Evolutionary conservation across 92 coral and sea anemone genomes (phyloP).

Genomic region (Meandrina meandrites): DNA sequence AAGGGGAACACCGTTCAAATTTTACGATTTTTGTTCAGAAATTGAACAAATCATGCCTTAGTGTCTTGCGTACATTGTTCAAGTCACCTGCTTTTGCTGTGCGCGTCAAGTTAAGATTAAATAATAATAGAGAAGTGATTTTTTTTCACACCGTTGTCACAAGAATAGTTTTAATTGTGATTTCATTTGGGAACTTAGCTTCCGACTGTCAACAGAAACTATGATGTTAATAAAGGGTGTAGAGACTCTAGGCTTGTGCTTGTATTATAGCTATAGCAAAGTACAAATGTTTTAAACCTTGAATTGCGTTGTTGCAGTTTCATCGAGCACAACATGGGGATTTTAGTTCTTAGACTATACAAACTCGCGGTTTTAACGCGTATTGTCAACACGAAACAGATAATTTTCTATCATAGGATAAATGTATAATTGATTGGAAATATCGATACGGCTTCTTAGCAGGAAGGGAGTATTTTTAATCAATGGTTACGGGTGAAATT

Average conservation of each 20-base stretch:
- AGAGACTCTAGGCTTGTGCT: slow-evolving; percentile 37
- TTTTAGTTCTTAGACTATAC: neutral
- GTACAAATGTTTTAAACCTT: slow-evolving; percentile 35
- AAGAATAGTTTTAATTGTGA: slow-evolving; percentile 68
- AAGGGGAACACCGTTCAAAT: neutral
- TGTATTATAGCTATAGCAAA: slow-evolving; percentile 15
- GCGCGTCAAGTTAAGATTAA: slow-evolving; percentile 63
- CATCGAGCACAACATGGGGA: neutral
- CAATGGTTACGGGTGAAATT: slow-evolving; percentile 40
- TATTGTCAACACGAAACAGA: slow-evolving; percentile 2
- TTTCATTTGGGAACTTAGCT: slow-evolving; percentile 59
- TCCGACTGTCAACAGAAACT: slow-evolving; percentile 58
- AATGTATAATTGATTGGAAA: slow-evolving; percentile 34
- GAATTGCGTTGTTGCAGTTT: slow-evolving; percentile 18
- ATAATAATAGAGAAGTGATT: slow-evolving; percentile 50
- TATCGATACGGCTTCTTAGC: slow-evolving; percentile 26
- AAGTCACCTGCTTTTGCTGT: slow-evolving; percentile 57
- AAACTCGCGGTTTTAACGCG: neutral
- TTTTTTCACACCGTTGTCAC: slow-evolving; percentile 63
- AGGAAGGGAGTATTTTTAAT: slow-evolving; percentile 26
- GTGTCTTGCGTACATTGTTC: slow-evolving; percentile 47
- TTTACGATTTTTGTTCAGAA: slow-evolving; percentile 6
- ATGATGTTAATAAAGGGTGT: slow-evolving; percentile 47
- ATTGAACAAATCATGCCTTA: slow-evolving; percentile 44
- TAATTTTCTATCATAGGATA: neutral